Evolutionary conservation across 1,140 invertebrate genomes (phyloP), one percentile per base, ranked within the genome.

Genomic region (Phymorhynchus buccinoides): DNA sequence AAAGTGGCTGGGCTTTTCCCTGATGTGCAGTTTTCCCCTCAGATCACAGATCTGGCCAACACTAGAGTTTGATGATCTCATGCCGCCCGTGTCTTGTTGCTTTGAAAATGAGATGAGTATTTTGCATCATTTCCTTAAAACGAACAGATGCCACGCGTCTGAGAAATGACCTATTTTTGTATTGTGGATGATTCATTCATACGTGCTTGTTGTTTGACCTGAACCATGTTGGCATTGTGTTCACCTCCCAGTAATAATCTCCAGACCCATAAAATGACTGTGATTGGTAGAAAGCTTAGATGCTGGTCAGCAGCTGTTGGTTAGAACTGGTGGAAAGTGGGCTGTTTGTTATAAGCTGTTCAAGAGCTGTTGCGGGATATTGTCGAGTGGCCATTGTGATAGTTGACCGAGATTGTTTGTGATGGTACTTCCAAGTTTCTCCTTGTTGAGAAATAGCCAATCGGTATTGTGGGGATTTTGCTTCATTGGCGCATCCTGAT

Each of bases 31-130:
- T 22, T n/a, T n/a, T n/a, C n/a, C 6, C 56, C 0, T 6, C n/a
- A 62, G 56, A 62, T 62, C 14, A 62, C 56, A 62, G 6, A 62
- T 62, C 22, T 12, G 14, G 22, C n/a, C n/a, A n/a, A 27, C 56
- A 18, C 18, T 62, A 62, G 56, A 62, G 56, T 62, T n/a, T 62
- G 56, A 16, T 62, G 56, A 62, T 62, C 56, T 62, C 56, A 62
- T 22, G 56, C 56, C 56, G n/a, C 56, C 56, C n/a, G 56, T 62
- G 56, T 62, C 56, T 62, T 62, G 56, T 62, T 62, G 56, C 22
- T 62, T 62, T 4, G n/a, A n/a, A 62, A 27, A 27, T 62, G 12
- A 22, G 12, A 18, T 18, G 18, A 9, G 44, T 48, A 18, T 6
- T 9, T 48, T 6, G 56, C n/a, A 14, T 16, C 22, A 27, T 62